Evolutionary conservation across 2,797 vertebrate genomes (phyloP).

Genomic region (Orestias chungarensis): DNA sequence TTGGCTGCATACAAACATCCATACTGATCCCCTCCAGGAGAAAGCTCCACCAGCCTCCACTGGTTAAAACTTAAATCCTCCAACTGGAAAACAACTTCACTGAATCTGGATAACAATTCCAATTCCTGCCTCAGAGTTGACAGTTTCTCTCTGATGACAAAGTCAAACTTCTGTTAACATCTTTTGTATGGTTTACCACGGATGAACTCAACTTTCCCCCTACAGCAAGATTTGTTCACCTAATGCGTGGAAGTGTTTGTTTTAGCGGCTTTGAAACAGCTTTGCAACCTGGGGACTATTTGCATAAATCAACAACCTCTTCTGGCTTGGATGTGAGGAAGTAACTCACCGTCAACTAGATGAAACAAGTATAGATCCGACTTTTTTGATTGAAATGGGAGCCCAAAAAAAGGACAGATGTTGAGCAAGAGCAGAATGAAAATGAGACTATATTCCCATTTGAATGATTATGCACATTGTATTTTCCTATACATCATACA

Average conservation of each 20-base stretch:
- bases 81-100: background rate
- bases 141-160: slow-evolving; percentile 25
- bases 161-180: slow-evolving; percentile 13
- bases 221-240: slow-evolving; percentile 27
- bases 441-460: background rate
- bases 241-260: slow-evolving; percentile 37
- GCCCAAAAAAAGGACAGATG: slow-evolving; percentile 9
- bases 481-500: too few relatives aligned
- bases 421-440: slow-evolving; percentile 3
- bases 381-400: slow-evolving; percentile 3
- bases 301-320: slow-evolving; percentile 52
- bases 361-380: slow-evolving; percentile 39
- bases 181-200: slow-evolving; percentile 15
- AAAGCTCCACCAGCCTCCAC: too few relatives aligned
- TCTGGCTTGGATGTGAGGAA: slow-evolving; percentile 23
- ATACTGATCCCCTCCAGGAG: too few relatives aligned
- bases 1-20: too few relatives aligned
- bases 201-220: slow-evolving; percentile 17
- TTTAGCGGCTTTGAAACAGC: slow-evolving; percentile 41
- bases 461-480: slow-evolving; percentile 12
- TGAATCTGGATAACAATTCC: too few relatives aligned
- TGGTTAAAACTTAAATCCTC: background rate
- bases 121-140: background rate
- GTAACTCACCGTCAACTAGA: slow-evolving; percentile 28
- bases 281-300: slow-evolving; percentile 25